These are phyloP conservation scores for Erythrocercus mccallii DNA, from an alignment of 2,113 vertebrate genomes.

Conservation along the genomic window DNA sequence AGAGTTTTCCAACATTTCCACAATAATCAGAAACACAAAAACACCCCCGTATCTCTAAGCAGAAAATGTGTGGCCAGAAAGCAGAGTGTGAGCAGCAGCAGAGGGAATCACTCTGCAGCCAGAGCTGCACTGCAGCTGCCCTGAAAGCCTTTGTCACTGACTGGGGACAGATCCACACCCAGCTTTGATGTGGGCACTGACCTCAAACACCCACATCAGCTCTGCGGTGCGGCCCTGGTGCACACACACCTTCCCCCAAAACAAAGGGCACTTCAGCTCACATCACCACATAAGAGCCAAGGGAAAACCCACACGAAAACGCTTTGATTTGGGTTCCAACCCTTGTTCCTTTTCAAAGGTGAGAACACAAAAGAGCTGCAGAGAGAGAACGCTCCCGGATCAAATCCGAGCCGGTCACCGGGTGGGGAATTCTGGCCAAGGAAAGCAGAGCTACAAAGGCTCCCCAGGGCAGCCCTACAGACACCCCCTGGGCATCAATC, in stretches of 20 bases:
- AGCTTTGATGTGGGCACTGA: not conserved
- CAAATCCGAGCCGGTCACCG: not conserved
- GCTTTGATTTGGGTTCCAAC: not conserved
- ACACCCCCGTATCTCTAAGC: accelerated
- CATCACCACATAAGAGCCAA: accelerated
- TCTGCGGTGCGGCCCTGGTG: accelerated
- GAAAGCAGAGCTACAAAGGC: not conserved
- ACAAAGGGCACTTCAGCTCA: not conserved
- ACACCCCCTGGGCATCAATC: accelerated
- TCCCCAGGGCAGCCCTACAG: not conserved
- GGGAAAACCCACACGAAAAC: not conserved
- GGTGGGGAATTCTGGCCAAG: not conserved
- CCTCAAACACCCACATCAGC: not conserved
- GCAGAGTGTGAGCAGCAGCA: not conserved
- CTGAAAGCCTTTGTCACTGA: not conserved
- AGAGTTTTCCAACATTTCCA: not conserved
- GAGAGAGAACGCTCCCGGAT: not conserved
- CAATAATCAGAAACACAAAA: not conserved
- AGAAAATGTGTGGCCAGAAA: accelerated
- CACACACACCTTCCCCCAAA: not conserved
- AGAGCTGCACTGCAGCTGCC: not conserved
- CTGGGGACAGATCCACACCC: not conserved
- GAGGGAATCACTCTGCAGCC: not conserved
- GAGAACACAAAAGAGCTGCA: not conserved
- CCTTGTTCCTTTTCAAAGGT: not conserved